Evolutionary conservation across 2,113 vertebrate genomes (phyloP).

Genomic region (Hemicordylus capensis): DNA sequence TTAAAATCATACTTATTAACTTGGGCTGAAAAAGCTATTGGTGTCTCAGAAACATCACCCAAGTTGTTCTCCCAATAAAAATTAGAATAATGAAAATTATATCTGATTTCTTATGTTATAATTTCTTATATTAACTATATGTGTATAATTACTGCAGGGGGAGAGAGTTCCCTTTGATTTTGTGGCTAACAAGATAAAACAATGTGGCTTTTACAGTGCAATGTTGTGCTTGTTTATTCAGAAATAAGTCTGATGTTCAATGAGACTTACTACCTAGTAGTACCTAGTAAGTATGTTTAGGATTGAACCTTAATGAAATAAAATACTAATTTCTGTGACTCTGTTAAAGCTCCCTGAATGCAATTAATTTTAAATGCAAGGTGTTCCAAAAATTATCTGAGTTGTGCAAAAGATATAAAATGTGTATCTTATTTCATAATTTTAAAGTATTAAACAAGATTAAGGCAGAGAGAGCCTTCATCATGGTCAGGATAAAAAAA

Average conservation of each 20-base stretch:
- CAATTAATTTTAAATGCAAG: not conserved
- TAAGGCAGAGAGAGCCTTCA: not conserved
- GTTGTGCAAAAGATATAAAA: not conserved
- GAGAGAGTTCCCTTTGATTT: not conserved
- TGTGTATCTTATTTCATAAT: not conserved
- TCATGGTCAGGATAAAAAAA: not conserved
- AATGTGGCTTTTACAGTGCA: not conserved
- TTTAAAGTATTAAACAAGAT: not conserved
- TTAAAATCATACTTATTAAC: conserved; percentile 40
- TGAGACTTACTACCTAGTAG: too few relatives aligned
- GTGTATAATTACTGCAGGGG: too few relatives aligned
- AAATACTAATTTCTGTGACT: not conserved
- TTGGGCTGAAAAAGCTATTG: conserved; percentile 19
- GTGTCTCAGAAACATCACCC: conserved; percentile 20
- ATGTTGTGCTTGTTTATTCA: too few relatives aligned
- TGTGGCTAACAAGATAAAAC: not conserved
- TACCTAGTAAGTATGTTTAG: too few relatives aligned
- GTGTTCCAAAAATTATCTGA: not conserved
- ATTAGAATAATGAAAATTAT: conserved; percentile 10
- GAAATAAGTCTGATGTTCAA: too few relatives aligned
- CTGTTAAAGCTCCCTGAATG: not conserved
- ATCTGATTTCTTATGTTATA: not conserved
- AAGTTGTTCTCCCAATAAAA: conserved; percentile 25
- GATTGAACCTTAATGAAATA: too few relatives aligned
- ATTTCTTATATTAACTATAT: too few relatives aligned